Base-by-base conservation (phyloP, 2,797 vertebrate genomes). In the Craterocephalus amniculus region DNA sequence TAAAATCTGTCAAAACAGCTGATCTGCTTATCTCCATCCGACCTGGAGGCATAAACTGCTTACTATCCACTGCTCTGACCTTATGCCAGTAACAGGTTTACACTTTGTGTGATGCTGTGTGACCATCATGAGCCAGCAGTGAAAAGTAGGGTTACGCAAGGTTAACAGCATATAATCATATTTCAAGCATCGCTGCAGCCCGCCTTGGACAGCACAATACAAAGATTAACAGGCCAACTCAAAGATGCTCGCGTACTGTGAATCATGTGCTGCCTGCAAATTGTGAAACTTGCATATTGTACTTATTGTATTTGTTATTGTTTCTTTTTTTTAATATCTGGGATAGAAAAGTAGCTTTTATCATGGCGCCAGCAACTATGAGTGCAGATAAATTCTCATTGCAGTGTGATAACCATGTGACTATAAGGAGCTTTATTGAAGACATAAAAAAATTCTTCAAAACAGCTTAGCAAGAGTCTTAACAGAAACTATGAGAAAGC, bases 21-120 rank as follows among this genome's bases (percentile, higher is more conserved):
- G 73, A 91, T 86, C 87, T 87, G 87, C 88, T 91, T 87, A 89
- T 85, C 83, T 88, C 73, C 77, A 69, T 82, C 84, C 81, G 80
- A 85, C 54, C 80, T 80, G 78, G 74, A 64, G 68, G 56, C 74
- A 74, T 87, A 80, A 90, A 91, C 83, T 83, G 86, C 84, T 87
- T 78, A 87, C 78, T 72, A 74, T 58, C 72, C 65, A 60, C 48
- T 58, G 86, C 69, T 78, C 63, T 76, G 83, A 75, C 73, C 72
- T 60, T 32, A 78, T 81, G 83, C 82, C 82, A 78, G 63, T 70
- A 62, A 77, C 87, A 83, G 85, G 74, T 83, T 87, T 83, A 79
- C 70, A 31, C 68, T 75, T 70, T 66, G 78, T 61, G 58, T 74
- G 72, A 70, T 58, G 58, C 55, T 60, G 74, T 7, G 18, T 70